phyloP scores from a whole-genome alignment of 2,888 invertebrate species.

The Sesamia inferens region DNA sequence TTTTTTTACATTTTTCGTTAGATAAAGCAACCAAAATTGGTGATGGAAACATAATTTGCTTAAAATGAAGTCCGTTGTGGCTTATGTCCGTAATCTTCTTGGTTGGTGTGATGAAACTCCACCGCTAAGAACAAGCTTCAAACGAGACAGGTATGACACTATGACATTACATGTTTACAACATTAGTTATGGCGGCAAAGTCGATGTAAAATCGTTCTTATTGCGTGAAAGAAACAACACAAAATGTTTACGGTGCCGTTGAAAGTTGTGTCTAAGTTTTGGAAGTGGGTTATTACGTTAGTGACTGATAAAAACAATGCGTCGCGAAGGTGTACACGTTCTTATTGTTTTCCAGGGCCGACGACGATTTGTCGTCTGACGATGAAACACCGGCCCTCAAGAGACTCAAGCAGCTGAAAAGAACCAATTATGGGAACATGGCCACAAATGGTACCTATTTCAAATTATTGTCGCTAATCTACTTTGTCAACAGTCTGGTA shows the following conservation, averaged over 20 bases:
- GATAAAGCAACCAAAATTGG: slow-evolving; percentile 67
- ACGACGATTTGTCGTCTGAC: slow-evolving; percentile 83
- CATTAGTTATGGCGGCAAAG: slow-evolving; percentile 88
- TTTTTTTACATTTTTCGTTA: slow-evolving; percentile 64
- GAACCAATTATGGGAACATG: slow-evolving; percentile 79
- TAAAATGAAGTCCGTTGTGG: slow-evolving; percentile 86
- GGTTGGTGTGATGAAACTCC: slow-evolving; percentile 81
- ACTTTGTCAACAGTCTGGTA: slow-evolving; percentile 11
- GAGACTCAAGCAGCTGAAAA: slow-evolving; percentile 79
- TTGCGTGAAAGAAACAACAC: slow-evolving; percentile 46
- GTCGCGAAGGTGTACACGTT: slow-evolving; percentile 35
- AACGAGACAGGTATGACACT: slow-evolving; percentile 89
- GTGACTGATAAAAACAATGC: slow-evolving; percentile 11
- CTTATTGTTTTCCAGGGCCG: slow-evolving; percentile 77
- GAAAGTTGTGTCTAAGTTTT: slow-evolving; percentile 82
- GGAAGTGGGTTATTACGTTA: slow-evolving; percentile 76
- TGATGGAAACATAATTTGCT: slow-evolving; percentile 80
- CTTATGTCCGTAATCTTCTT: slow-evolving; percentile 83
- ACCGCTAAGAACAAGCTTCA: slow-evolving; percentile 77
- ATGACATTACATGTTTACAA: slow-evolving; percentile 87
- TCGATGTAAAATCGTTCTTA: slow-evolving; percentile 68
- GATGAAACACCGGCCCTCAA: slow-evolving; percentile 84
- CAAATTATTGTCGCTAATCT: slow-evolving; percentile 11
- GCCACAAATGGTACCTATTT: slow-evolving; percentile 75
- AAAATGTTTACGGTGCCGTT: slow-evolving; percentile 82